These are phyloP conservation scores for Cottoperca gobio DNA, from an alignment of 2,797 vertebrate genomes.

Conservation along the genomic window DNA sequence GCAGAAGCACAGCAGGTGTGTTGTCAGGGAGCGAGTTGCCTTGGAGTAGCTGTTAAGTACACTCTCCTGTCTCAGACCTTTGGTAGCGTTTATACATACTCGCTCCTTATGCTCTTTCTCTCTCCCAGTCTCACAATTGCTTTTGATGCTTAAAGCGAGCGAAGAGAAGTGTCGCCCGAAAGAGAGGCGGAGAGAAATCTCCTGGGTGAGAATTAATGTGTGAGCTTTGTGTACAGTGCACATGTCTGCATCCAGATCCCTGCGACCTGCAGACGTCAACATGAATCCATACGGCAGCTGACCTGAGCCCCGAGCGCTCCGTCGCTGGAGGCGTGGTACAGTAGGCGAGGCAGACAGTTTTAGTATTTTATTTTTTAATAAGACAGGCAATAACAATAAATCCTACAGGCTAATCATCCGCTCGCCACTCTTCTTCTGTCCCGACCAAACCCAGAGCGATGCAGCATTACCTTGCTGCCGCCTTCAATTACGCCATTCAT, in stretches of 20 bases:
- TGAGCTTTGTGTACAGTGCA: neutral
- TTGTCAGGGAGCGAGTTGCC: constrained; percentile 10
- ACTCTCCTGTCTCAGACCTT: constrained; percentile 38
- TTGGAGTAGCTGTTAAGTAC: constrained; percentile 28
- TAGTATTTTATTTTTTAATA: constrained; percentile 83
- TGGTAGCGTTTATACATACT: constrained; percentile 27
- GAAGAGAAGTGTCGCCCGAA: constrained; percentile 12
- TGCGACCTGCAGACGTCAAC: no score
- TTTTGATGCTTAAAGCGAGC: constrained; percentile 38
- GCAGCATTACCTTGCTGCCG: constrained; percentile 75
- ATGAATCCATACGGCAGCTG: no score
- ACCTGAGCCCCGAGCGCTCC: constrained; percentile 1
- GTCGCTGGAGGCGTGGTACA: constrained; percentile 42
- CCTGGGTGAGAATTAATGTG: constrained; percentile 36
- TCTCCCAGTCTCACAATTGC: constrained; percentile 16
- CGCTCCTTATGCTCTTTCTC: neutral
- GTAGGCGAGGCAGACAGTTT: constrained; percentile 56
- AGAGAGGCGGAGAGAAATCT: neutral
- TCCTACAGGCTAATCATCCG: constrained; percentile 81
- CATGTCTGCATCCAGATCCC: constrained; percentile 27
- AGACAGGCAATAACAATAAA: constrained; percentile 84
- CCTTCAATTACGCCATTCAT: constrained; percentile 84
- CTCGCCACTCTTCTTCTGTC: constrained; percentile 55
- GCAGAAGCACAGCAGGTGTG: neutral
- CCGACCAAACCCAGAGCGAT: constrained; percentile 66